Evolutionary conservation across 2,888 invertebrate species (phyloP).

Genomic region (Allolobophora icterica): DNA sequence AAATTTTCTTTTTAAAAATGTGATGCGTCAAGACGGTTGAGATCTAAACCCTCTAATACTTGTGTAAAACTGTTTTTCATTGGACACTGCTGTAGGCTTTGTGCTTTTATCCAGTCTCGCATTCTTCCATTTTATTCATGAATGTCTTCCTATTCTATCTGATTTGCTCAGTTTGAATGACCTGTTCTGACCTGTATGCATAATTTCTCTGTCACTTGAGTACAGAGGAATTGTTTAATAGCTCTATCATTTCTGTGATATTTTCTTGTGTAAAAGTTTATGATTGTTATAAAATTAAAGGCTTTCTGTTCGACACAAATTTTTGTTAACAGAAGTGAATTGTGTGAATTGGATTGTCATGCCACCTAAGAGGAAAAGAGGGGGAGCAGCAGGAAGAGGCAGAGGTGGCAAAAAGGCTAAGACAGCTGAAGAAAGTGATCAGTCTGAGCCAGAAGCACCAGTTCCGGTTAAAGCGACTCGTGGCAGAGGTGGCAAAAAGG

Average conservation of each 20-base stretch:
- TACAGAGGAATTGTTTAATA: too few relatives aligned
- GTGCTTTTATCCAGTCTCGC: too few relatives aligned
- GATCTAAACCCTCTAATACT: too few relatives aligned
- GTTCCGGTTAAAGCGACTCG: not conserved
- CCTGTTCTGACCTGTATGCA: too few relatives aligned
- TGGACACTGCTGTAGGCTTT: too few relatives aligned
- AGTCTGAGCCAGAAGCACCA: not conserved
- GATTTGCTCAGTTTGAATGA: too few relatives aligned
- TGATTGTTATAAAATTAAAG: not conserved
- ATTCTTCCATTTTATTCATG: too few relatives aligned
- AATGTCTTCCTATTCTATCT: too few relatives aligned
- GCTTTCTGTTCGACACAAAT: not conserved
- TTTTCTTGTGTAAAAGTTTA: not conserved
- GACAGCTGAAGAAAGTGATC: not conserved
- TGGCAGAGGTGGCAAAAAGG: not conserved
- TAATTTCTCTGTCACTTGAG: too few relatives aligned
- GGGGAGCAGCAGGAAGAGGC: not conserved
- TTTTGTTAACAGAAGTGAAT: not conserved
- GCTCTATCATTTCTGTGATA: not conserved
- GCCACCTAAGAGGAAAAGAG: conserved; percentile 18
- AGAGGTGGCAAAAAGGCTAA: conserved; percentile 27
- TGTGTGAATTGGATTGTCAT: not conserved
- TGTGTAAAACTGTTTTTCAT: too few relatives aligned
- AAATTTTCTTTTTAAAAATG: too few relatives aligned
- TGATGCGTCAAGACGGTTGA: too few relatives aligned